Conservation (phyloP, 2,797 vertebrate genomes). For the Alfaro cultratus region DNA sequence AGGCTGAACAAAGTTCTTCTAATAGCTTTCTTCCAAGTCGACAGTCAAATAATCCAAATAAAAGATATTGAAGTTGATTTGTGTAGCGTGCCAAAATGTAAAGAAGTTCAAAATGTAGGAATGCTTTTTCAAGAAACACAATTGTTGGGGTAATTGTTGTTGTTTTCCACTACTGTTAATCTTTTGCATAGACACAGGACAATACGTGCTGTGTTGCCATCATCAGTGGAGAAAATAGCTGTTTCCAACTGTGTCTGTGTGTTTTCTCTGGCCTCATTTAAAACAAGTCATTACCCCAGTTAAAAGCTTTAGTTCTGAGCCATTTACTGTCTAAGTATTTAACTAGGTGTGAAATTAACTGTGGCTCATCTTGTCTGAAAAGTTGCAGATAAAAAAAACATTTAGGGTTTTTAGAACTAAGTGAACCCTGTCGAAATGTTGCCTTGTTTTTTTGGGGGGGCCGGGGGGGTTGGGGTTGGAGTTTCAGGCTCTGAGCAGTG, state of each 20-base stretch:
- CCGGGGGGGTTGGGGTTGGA: not conserved
- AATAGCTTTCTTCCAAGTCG: not conserved
- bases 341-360: constrained; percentile 79
- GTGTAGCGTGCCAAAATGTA: not conserved
- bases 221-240: constrained; percentile 27
- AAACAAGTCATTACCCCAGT: constrained; percentile 55
- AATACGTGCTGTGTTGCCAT: constrained; percentile 37
- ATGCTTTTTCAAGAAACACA: too few species aligned
- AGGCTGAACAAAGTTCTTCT: too few species aligned
- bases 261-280: constrained; percentile 51
- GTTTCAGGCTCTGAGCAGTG: constrained; percentile 46
- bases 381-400: constrained; percentile 31
- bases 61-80: not conserved
- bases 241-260: constrained; percentile 35
- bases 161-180: not conserved
- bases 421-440: not conserved
- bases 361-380: constrained; percentile 57
- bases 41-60: not conserved
- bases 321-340: constrained; percentile 73
- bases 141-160: not conserved
- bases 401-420: constrained; percentile 17
- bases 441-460: not conserved
- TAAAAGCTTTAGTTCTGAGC: constrained; percentile 63
- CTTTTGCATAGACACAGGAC: constrained; percentile 17
- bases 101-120: not conserved